Evolutionary conservation across 2,797 vertebrate species (phyloP).

Genomic region (Manis crassicaudata): DNA sequence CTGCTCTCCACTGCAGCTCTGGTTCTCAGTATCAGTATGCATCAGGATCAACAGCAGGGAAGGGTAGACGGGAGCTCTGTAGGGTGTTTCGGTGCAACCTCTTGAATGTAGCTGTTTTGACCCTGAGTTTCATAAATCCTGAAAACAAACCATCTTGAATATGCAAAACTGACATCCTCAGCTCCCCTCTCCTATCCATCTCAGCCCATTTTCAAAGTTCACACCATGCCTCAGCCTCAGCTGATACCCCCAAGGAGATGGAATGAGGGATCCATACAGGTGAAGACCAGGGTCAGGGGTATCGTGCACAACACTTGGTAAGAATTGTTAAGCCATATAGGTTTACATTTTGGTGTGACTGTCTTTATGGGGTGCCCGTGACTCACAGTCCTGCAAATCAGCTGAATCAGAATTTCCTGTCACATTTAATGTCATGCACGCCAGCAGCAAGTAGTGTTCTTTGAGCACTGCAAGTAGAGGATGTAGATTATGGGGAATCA

Average conservation of each 20-base stretch:
- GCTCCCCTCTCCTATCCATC: background rate
- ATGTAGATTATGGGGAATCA: background rate
- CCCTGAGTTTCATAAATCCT: background rate
- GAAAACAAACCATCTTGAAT: background rate
- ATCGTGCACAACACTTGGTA: background rate
- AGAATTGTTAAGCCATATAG: background rate
- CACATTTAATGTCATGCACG: rapidly evolving
- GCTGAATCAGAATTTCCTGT: background rate
- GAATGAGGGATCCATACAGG: rapidly evolving
- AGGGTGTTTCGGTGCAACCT: background rate
- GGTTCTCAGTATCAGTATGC: background rate
- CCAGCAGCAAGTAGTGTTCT: background rate
- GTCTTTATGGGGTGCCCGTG: background rate
- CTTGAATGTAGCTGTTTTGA: background rate
- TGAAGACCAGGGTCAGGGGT: background rate
- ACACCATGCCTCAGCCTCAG: background rate
- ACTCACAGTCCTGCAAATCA: background rate
- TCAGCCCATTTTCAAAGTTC: background rate
- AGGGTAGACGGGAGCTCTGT: rapidly evolving
- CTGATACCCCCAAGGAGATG: background rate
- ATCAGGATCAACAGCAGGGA: background rate
- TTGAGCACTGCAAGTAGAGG: background rate
- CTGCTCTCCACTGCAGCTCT: rapidly evolving
- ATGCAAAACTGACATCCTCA: background rate
- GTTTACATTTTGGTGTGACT: background rate